Conservation (phyloP, 2,113 vertebrate species). For the Tenrec ecaudatus region DNA sequence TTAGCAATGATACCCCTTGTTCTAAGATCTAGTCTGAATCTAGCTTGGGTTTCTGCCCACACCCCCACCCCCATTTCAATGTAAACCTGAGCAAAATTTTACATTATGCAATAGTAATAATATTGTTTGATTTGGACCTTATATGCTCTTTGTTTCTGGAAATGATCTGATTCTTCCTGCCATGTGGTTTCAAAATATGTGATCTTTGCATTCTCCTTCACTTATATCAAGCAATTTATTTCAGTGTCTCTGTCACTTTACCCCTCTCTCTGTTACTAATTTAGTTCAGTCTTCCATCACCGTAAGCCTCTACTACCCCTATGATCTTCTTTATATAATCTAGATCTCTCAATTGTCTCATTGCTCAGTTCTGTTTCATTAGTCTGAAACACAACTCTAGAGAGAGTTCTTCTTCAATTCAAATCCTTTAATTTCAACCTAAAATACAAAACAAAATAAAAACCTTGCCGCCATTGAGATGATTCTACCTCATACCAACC, state of each 20-base stretch:
- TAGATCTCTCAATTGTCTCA: background rate
- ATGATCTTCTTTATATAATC: too few relatives aligned
- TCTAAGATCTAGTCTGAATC: too few relatives aligned
- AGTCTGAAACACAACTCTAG: background rate
- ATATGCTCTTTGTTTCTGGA: background rate
- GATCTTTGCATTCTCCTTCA: background rate
- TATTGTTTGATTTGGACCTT: too few relatives aligned
- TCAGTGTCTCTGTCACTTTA: background rate
- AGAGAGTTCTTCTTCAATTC: background rate
- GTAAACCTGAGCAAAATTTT: too few relatives aligned
- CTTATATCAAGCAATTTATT: background rate
- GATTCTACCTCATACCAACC: too few relatives aligned
- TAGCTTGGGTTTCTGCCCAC: too few relatives aligned
- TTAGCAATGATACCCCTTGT: too few relatives aligned
- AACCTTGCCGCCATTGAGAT: too few relatives aligned
- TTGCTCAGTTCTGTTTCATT: background rate
- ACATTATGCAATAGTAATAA: too few relatives aligned
- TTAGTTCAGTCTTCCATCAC: background rate
- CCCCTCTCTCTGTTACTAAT: background rate
- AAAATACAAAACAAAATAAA: too few relatives aligned
- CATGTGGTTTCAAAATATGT: background rate
- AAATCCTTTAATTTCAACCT: background rate
- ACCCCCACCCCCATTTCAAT: too few relatives aligned
- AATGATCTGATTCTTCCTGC: background rate
- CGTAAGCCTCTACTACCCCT: background rate